Evolutionary conservation across 1,140 invertebrate species (phyloP), one percentile per base, ranked within the genome.

Genomic region (Tribolium castaneum): DNA sequence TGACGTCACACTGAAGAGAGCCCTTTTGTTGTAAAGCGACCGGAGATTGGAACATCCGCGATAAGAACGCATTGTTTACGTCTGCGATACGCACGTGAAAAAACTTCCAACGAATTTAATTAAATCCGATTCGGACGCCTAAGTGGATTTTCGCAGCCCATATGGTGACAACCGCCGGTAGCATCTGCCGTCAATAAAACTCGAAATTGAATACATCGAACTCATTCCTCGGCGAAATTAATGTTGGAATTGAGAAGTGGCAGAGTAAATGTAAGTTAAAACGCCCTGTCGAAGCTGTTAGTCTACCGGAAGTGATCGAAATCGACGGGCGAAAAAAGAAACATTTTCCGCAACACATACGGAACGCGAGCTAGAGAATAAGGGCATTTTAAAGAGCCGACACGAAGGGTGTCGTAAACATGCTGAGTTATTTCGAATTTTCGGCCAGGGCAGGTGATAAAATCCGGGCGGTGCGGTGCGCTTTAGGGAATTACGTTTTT

Each of bases 21-120:
- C 56, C 49, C 75, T 76, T 76, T 76, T 66, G 75, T 76, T 35
- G 13, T 66, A 30, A 66, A 66, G 50, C 75, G 66, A 76, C 75
- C 75, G 75, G 75, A 76, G 75, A 76, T 76, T 76, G 75, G 75
- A 76, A 76, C 56, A 76, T 76, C 75, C 56, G 75, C 59, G 75
- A 76, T 76, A 76, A 76, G 66, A 70, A 75, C 73, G 62, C 30
- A 51, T 72, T 70, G 59, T 76, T 66, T 76, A 66, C 75, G 75
- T 75, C 39, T 9, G 25, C 6, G 39, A 45, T 45, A 45, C 39
- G 39, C 39, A 45, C 39, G 39, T 45, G 39, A 45, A 45, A 45
- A 45, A 45, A 45, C 1, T 10, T 9, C 2, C n/a, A 45, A 45
- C 39, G 39, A 45, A 45, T 45, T 45, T 45, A 45, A 45, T 45